A percentile compares a stretch with the other conserved stretches of the same genome.
These are phyloP conservation scores for Dryoscopus gambensis DNA, from an alignment of 2,113 vertebrate species.

Conservation along the genomic window DNA sequence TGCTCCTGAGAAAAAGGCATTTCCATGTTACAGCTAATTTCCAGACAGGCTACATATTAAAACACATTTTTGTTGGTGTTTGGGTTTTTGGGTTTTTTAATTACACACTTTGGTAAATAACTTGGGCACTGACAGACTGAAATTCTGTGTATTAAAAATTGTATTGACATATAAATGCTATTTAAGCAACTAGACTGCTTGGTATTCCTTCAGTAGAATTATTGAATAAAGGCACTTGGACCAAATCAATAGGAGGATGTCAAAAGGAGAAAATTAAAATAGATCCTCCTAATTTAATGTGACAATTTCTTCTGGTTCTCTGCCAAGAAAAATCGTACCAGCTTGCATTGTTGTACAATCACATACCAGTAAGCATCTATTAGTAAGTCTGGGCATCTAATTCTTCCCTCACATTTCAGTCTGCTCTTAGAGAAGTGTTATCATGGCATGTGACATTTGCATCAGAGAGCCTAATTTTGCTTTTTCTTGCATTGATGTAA, in stretches of 20 bases:
- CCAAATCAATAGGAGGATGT: neutral
- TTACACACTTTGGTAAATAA: neutral
- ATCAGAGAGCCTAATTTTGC: neutral
- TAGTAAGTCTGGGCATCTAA: neutral
- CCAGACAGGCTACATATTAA: neutral
- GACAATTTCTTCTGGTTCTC: slow-evolving; percentile 2
- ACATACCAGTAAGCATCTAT: neutral
- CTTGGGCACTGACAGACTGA: neutral
- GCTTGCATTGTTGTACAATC: neutral
- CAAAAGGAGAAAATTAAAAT: slow-evolving; percentile 25
- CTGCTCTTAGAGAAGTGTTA: neutral
- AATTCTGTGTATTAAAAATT: neutral
- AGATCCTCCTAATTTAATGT: slow-evolving; percentile 8
- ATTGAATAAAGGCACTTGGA: neutral
- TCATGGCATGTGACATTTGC: neutral
- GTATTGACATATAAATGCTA: neutral
- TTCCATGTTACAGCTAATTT: neutral
- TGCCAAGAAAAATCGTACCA: neutral
- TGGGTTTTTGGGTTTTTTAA: neutral
- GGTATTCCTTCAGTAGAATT: neutral
- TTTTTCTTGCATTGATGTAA: neutral
- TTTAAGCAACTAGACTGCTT: neutral
- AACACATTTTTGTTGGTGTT: neutral
- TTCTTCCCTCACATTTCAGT: neutral
- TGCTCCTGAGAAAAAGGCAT: neutral